A percentile compares a stretch with the other conserved stretches of the same genome.
Conservation (phyloP, 37 sponge, comb jelly and placozoan species). For the Oscarella lobularis region DNA sequence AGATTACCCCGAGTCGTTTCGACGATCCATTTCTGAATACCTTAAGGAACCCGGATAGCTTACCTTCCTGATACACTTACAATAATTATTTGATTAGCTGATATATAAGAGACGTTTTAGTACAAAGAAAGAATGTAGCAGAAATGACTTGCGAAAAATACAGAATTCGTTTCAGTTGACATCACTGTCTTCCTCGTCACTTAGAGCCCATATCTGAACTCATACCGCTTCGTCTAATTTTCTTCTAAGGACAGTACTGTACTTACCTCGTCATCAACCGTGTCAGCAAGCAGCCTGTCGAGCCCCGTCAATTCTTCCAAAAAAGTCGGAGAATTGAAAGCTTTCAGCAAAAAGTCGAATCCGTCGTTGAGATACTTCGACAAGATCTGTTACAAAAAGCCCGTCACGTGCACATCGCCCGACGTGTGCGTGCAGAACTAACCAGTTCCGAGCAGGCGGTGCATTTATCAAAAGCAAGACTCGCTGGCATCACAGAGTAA, state of each 20-base stretch:
- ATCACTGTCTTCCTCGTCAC: neutral
- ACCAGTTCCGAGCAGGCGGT: slow-evolving; percentile 73
- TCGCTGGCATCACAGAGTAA: slow-evolving; percentile 70
- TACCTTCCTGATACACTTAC: too few species aligned
- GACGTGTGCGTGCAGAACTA: neutral
- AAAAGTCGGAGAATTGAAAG: slow-evolving; percentile 79
- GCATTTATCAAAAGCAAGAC: slow-evolving; percentile 70
- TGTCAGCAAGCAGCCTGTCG: slow-evolving; percentile 52
- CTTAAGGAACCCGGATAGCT: too few species aligned
- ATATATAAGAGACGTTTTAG: too few species aligned
- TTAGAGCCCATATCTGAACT: neutral
- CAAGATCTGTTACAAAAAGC: slow-evolving; percentile 43
- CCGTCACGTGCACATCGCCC: too few species aligned
- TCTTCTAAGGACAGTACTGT: neutral
- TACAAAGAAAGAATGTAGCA: too few species aligned
- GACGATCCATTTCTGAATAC: too few species aligned
- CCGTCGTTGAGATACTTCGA: slow-evolving; percentile 42
- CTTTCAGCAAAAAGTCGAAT: slow-evolving; percentile 80
- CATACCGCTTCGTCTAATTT: neutral
- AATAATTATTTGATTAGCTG: too few species aligned
- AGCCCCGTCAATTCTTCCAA: slow-evolving; percentile 91
- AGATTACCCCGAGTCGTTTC: too few species aligned
- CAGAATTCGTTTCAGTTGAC: too few species aligned
- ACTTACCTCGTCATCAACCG: slow-evolving; percentile 37
- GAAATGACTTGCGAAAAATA: too few species aligned